Percentiles rank a stretch among this genome's conserved stretches.
These are phyloP conservation scores for Andrena haemorrhoa DNA, from an alignment of 2,888 invertebrate species.

Conservation along the genomic window DNA sequence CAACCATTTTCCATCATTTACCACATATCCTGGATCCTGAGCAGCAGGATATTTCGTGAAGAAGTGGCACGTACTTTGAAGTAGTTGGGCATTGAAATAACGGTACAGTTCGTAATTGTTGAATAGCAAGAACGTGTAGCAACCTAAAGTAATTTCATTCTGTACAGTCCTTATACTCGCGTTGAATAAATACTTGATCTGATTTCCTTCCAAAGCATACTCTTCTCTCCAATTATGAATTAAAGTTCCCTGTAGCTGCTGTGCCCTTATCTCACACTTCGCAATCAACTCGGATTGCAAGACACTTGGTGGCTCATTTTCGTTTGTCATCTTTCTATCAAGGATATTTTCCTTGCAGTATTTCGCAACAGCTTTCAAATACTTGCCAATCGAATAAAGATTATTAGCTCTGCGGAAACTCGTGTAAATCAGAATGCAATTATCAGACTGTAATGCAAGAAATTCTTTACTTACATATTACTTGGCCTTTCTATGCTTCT, in stretches of 20 bases:
- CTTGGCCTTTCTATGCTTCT: conserved; percentile 17
- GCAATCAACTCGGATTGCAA: conserved; percentile 9
- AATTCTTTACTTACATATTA: conserved; percentile 39
- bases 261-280: not conserved
- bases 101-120: conserved; percentile 22
- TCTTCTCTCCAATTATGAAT: not conserved
- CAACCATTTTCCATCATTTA: not conserved
- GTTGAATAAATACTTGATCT: not conserved
- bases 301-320: not conserved
- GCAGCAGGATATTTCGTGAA: not conserved
- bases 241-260: conserved; percentile 3
- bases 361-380: not conserved
- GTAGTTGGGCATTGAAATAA: conserved; percentile 14
- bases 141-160: conserved; percentile 31
- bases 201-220: not conserved
- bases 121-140: conserved; percentile 26
- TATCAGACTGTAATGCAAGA: not conserved
- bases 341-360: not conserved
- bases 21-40: not conserved
- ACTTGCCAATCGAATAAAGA: not conserved
- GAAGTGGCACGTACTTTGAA: conserved; percentile 15
- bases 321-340: not conserved
- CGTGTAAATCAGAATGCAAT: not conserved
- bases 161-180: conserved; percentile 15
- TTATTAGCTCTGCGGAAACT: conserved; percentile 30